A percentile compares a stretch with the other conserved stretches of the same genome.
phyloP scores from a whole-genome alignment of 1,140 invertebrate genomes.

The Coptotermes formosanus region DNA sequence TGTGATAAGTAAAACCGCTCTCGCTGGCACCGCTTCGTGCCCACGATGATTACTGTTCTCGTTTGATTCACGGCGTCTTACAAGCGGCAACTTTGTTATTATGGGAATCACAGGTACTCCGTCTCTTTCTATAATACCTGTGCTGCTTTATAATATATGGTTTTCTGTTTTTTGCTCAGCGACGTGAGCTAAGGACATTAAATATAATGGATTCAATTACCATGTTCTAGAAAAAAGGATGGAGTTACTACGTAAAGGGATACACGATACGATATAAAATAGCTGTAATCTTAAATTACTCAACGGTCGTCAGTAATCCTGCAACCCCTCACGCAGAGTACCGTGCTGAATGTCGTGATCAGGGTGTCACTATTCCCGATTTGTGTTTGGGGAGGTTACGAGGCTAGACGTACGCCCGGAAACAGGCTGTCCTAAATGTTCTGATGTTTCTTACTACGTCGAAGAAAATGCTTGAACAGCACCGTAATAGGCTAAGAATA shows the following conservation, averaged over 20 bases:
- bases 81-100: not conserved
- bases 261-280: not conserved
- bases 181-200: not conserved
- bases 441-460: too few relatives aligned
- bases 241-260: not conserved
- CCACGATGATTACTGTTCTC: not conserved
- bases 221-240: slow-evolving; percentile 1
- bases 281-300: not conserved
- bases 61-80: not conserved
- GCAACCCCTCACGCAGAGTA: not conserved
- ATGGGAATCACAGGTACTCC: not conserved
- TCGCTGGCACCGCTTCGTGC: not conserved
- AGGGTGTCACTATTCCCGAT: too few relatives aligned
- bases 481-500: too few relatives aligned
- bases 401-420: too few relatives aligned
- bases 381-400: too few relatives aligned
- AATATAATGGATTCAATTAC: slow-evolving; percentile 6
- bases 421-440: too few relatives aligned
- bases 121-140: slow-evolving; percentile 1
- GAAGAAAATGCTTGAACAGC: too few relatives aligned
- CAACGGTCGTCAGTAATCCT: not conserved
- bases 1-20: not conserved
- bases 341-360: too few relatives aligned
- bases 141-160: not conserved
- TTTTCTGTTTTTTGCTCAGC: not conserved